These are phyloP conservation scores for Eugnorisma glareosa DNA, from an alignment of 2,888 invertebrate genomes.

Conservation along the genomic window DNA sequence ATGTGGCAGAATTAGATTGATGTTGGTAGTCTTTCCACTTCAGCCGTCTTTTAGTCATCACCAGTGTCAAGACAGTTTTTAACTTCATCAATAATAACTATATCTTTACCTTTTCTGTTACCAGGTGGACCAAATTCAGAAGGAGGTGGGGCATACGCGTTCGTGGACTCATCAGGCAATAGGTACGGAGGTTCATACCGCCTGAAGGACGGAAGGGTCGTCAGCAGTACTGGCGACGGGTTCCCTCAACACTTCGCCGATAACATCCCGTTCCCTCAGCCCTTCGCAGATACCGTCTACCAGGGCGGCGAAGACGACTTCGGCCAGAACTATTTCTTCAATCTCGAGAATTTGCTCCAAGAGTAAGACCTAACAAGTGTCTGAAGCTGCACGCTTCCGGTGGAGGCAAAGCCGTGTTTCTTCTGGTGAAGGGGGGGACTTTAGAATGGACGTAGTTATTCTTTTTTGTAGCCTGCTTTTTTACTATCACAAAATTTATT, in stretches of 20 bases:
- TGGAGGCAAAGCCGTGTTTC: slow-evolving; percentile 72
- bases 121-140: slow-evolving; percentile 54
- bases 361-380: slow-evolving; percentile 80
- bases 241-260: slow-evolving; percentile 66
- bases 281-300: slow-evolving; percentile 68
- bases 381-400: slow-evolving; percentile 77
- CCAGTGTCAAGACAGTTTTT: neutral
- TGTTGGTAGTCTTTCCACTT: neutral
- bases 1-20: neutral
- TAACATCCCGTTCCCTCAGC: slow-evolving; percentile 59
- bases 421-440: slow-evolving; percentile 57
- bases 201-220: slow-evolving; percentile 75
- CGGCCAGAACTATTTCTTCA: slow-evolving; percentile 83
- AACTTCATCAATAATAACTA: neutral
- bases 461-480: slow-evolving; percentile 6
- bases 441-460: slow-evolving; percentile 3
- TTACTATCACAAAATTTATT: neutral
- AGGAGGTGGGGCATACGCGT: slow-evolving; percentile 82
- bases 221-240: slow-evolving; percentile 63
- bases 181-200: slow-evolving; percentile 87
- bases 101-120: slow-evolving; percentile 34
- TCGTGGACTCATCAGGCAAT: slow-evolving; percentile 83
- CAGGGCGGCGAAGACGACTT: slow-evolving; percentile 71
- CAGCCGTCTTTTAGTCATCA: neutral
- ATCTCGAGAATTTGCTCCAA: slow-evolving; percentile 80